Evolutionary conservation across 2,888 invertebrate genomes (phyloP).

Genomic region (Conops quadrifasciatus): DNA sequence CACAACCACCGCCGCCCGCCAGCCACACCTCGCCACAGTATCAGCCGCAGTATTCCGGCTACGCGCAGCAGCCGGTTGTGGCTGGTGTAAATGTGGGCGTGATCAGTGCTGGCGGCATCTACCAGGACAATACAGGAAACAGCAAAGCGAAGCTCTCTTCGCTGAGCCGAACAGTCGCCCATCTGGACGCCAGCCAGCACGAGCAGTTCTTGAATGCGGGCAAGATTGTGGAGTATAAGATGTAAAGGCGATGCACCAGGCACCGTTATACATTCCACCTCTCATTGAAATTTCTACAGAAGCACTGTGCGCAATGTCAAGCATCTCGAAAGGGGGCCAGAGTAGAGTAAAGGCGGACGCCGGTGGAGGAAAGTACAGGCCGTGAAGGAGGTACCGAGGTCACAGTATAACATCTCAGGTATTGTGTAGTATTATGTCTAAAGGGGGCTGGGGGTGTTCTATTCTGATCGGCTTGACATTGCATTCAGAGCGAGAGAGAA

Average conservation of each 20-base stretch:
- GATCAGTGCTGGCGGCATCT: constrained; percentile 58
- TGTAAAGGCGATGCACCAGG: constrained; percentile 65
- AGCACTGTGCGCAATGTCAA: constrained; percentile 59
- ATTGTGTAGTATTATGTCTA: neutral
- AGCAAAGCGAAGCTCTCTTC: constrained; percentile 50
- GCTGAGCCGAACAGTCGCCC: constrained; percentile 62
- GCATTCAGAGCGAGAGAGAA: no score
- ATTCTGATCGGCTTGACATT: constrained; percentile 7
- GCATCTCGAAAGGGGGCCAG: constrained; percentile 43
- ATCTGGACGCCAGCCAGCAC: constrained; percentile 61
- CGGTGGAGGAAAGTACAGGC: no score
- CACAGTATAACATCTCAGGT: neutral
- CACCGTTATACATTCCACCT: constrained; percentile 64
- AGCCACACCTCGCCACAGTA: constrained; percentile 51
- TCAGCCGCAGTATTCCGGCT: constrained; percentile 61
- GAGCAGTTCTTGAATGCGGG: constrained; percentile 66
- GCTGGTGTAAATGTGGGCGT: constrained; percentile 62
- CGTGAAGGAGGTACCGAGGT: neutral
- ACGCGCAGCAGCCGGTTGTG: constrained; percentile 59
- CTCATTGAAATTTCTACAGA: constrained; percentile 62
- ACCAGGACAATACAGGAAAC: constrained; percentile 50
- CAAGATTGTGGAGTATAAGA: constrained; percentile 65
- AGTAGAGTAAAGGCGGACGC: neutral
- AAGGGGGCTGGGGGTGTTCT: neutral
- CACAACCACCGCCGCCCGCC: constrained; percentile 32